Evolutionary conservation across 2,888 invertebrate genomes (phyloP).

Genomic region (Drosophila aldrichi): DNA sequence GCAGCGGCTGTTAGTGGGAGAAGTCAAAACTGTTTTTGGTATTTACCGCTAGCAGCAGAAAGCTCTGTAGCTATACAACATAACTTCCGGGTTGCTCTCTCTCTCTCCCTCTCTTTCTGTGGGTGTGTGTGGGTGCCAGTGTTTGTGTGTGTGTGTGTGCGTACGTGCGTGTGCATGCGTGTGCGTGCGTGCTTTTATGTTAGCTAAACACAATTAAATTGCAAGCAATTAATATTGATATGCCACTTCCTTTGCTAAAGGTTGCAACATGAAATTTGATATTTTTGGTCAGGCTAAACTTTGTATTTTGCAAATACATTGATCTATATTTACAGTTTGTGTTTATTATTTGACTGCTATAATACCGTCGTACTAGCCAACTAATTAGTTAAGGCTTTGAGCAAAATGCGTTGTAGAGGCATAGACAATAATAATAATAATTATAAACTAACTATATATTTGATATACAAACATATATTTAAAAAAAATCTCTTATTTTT

Average conservation of each 20-base stretch:
- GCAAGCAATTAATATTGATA: conserved; percentile 61
- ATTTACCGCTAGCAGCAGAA: conserved; percentile 71
- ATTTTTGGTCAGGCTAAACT: too few species aligned
- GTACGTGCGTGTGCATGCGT: conserved; percentile 17
- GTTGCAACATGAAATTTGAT: conserved; percentile 6
- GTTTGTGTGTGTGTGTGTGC: conserved; percentile 18
- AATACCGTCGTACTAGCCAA: too few species aligned
- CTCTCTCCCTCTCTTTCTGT: conserved; percentile 14
- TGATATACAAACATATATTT: too few species aligned
- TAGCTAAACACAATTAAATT: conserved; percentile 40
- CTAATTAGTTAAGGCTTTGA: too few species aligned
- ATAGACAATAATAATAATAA: too few species aligned
- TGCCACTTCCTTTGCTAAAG: conserved; percentile 23
- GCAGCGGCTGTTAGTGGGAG: conserved; percentile 70
- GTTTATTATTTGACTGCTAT: too few species aligned
- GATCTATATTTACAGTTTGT: too few species aligned
- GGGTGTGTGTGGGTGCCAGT: not conserved
- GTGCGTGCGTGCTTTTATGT: conserved; percentile 34
- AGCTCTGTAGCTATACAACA: conserved; percentile 39
- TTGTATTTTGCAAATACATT: too few species aligned
- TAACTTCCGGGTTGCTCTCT: conserved; percentile 22
- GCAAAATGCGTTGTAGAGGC: too few species aligned
- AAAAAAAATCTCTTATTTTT: too few species aligned
- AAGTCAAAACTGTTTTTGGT: conserved; percentile 75
- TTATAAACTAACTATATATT: too few species aligned